Evolutionary conservation across 2,113 vertebrate species (phyloP), one percentile per base, ranked within the genome.

Genomic region (Polypterus bichir): DNA sequence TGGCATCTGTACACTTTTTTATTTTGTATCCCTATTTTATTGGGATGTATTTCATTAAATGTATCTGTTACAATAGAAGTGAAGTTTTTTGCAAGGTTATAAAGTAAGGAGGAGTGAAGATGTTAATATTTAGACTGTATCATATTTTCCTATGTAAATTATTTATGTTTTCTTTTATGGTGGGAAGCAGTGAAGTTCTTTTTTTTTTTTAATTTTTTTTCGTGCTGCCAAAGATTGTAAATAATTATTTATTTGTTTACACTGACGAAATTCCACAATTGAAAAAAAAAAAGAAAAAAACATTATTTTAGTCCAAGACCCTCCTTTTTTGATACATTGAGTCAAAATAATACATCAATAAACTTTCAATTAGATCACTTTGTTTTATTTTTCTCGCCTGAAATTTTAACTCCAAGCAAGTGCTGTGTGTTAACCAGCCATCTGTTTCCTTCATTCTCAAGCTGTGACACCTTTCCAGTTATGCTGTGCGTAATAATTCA

Each of bases 241-340:
- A 94, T 97, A 92, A 77, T 88, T 91, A 98, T 97, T 97, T 98
- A 97, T 97, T 95, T 95, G 89, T 94, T 90, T 83, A 85, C 88
- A 81, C 67, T 84, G 86, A 90, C 82, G 72, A 65, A 81, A 74
- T 79, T 79, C 80, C 80, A 82, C 76, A 81, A 80, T 79, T 74
- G 77, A 85, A 73, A 54, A 54, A 60, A 57, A 58, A 59, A 60
- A 57, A 56, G 57, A 57, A 48, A 47, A 27, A 59, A 66, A 78
- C 83, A 77, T 70, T 73, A 72, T 70, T 76, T 78, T 83, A 84
- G 77, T 74, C 72, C 77, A 70, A 75, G 71, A 69, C 70, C 78
- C 76, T 63, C 65, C 69, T 71, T 71, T 85, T 71, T 82, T 61
- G 78, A 81, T 74, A 76, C 73, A 51, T 73, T 76, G 81, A 78